Base-by-base conservation (phyloP, 1,140 invertebrate genomes). In the Venturia canescens region DNA sequence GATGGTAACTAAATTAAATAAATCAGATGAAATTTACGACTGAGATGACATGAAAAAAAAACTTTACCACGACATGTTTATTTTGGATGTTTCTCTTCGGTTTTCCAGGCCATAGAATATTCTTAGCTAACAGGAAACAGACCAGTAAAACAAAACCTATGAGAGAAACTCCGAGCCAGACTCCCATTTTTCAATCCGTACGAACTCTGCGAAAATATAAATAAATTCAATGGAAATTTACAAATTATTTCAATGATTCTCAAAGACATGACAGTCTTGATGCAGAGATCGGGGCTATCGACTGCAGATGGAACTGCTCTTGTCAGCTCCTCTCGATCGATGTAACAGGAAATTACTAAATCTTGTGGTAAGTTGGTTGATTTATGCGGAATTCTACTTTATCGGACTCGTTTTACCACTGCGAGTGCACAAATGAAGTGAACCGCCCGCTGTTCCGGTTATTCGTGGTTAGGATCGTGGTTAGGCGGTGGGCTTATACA, bases 61-160 rank as follows among this genome's bases (percentile, higher is more conserved):
- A 27, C 38, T 53, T 88, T 79, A 89, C 88, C 81, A 89, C 87
- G 23, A 89, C 86, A 44, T 89, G 88, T 29, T 88, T 88, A 27
- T 87, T 86, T 50, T 82, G 80, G 26, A 89, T 76, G 21, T 34
- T 82, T 48, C 48, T 75, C 50, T 83, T 88, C 21, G 82, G 16
- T 16, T 57, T 81, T 3, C 70, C 72, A n/a, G 63, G 74, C 60
- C 72, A 81, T 75, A 85, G 83, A 4, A 83, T 53, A 69, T 81
- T 34, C 79, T 80, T 79, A 4, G 84, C 63, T 4, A 86, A 48
- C 5, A 87, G 79, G 60, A 63, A 26, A 23, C 72, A 34, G 0
- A 86, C 57, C 53, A 85, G 1, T 7, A 86, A 70, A 7, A 76
- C 81, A 48, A 83, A 69, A 21, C 79, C 23, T 21, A 85, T 31